These are phyloP conservation scores for Pterobdella sp. DNA, from an alignment of 2,888 invertebrate species.

Conservation along the genomic window DNA sequence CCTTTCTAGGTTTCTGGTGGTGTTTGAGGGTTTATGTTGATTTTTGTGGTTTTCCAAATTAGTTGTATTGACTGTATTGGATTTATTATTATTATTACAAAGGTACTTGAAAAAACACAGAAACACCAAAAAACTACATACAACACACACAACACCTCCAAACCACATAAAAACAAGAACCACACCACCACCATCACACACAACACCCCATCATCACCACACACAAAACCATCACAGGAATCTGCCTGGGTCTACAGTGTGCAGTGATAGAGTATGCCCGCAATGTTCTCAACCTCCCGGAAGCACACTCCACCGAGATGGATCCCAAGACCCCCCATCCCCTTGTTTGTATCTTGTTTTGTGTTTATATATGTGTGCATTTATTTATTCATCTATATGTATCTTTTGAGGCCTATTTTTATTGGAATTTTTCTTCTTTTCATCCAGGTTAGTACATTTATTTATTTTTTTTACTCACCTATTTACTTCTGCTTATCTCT, in stretches of 20 bases:
- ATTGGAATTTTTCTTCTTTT: neutral
- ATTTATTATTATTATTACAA: neutral
- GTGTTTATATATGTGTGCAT: neutral
- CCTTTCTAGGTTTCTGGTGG: conserved; percentile 66
- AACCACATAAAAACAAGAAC: neutral
- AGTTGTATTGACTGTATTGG: neutral
- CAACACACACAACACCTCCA: neutral
- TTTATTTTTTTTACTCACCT: neutral
- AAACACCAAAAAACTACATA: no score
- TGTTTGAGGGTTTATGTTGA: neutral
- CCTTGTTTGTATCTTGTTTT: conserved; percentile 55
- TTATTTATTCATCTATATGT: neutral
- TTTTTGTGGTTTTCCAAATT: neutral
- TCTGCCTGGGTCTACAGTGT: conserved; percentile 94
- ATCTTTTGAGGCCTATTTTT: neutral
- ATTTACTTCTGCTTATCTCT: neutral
- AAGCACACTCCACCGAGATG: conserved; percentile 80
- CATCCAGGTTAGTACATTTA: neutral
- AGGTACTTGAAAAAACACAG: no score
- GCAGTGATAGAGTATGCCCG: conserved; percentile 89
- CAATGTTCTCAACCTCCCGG: conserved; percentile 67
- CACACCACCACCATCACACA: neutral
- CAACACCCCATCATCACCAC: neutral
- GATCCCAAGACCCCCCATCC: conserved; percentile 66
- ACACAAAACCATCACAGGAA: conserved; percentile 50